A percentile compares a stretch with the other conserved stretches of the same genome.
These are phyloP conservation scores for Drosophila bocqueti DNA, from an alignment of 1,140 invertebrate genomes.

Conservation along the genomic window DNA sequence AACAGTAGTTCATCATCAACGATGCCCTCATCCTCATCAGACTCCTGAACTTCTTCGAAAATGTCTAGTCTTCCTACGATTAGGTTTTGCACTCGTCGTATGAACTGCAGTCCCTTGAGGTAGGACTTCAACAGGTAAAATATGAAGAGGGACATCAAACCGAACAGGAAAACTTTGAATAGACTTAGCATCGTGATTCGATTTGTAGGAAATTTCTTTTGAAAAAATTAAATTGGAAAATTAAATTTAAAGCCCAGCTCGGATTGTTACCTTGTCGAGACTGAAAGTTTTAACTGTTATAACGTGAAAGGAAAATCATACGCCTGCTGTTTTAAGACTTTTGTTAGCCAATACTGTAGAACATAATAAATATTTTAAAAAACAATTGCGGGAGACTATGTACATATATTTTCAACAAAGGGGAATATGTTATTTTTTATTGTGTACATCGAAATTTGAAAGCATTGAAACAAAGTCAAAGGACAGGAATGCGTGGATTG, in stretches of 20 bases:
- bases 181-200: neutral
- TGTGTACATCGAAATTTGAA: neutral
- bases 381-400: too few relatives aligned
- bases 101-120: neutral
- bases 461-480: constrained; percentile 9
- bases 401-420: too few relatives aligned
- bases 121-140: neutral
- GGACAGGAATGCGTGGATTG: constrained; percentile 12
- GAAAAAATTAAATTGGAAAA: neutral
- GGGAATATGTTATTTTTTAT: too few relatives aligned
- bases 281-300: neutral
- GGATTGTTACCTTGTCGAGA: neutral
- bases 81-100: neutral
- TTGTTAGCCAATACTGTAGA: too few relatives aligned
- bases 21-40: constrained; percentile 2
- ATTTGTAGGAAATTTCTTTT: neutral
- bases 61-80: neutral
- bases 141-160: neutral
- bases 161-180: neutral
- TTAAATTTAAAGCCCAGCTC: neutral
- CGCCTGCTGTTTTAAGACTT: neutral
- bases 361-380: neutral
- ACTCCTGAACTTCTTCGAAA: neutral
- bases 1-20: constrained; percentile 6
- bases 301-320: neutral